Evolutionary conservation across 2,797 vertebrate species (phyloP).

Genomic region (Percopsis omiscomaycus): DNA sequence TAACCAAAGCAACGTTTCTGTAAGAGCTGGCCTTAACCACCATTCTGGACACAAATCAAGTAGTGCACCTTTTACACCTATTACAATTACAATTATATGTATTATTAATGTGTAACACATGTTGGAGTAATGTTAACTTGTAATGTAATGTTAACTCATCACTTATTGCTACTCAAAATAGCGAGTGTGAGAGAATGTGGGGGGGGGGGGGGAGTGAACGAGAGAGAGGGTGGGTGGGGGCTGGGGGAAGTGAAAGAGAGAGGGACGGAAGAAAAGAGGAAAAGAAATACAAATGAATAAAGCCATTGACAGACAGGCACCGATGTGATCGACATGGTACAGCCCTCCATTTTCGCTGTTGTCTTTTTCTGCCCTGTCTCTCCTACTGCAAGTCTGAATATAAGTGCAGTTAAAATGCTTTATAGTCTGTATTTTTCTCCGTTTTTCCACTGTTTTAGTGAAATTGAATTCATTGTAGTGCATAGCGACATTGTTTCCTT

Average conservation of each 20-base stretch:
- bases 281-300: slow-evolving; percentile 13
- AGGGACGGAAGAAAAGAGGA: background rate
- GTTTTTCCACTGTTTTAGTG: background rate
- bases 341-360: background rate
- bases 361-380: background rate
- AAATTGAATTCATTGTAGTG: background rate
- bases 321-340: slow-evolving; percentile 4
- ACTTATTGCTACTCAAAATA: background rate
- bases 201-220: background rate
- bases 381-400: background rate
- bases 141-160: no score
- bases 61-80: no score
- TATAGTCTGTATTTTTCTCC: background rate
- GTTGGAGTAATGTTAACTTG: no score
- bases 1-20: no score
- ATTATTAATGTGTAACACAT: no score
- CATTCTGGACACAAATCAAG: no score
- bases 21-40: no score
- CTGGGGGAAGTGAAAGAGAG: background rate
- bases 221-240: background rate
- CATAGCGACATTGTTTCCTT: background rate
- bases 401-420: background rate
- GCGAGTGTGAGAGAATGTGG: background rate
- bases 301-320: slow-evolving; percentile 15
- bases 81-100: no score